phyloP scores from a whole-genome alignment of 2,797 vertebrate species.

The Aythya fuligula region DNA sequence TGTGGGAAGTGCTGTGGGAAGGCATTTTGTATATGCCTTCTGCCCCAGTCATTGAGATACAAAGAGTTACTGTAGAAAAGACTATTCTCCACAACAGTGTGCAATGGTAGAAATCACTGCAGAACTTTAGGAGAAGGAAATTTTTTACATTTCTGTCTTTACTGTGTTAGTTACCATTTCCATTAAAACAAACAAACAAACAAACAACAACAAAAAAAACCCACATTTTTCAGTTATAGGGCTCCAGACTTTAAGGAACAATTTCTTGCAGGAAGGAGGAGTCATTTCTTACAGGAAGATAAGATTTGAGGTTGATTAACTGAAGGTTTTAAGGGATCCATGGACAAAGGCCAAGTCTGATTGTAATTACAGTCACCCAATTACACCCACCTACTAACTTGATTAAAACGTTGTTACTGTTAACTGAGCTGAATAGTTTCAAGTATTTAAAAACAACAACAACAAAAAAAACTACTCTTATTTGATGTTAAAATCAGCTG shows the following conservation, averaged over 20 bases:
- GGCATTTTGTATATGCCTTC: neutral
- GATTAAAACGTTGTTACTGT: neutral
- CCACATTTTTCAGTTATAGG: neutral
- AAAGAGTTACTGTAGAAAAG: neutral
- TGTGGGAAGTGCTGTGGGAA: too few species aligned
- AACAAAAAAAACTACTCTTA: neutral
- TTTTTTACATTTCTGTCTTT: neutral
- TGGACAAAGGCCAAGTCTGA: neutral
- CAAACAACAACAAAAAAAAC: too few species aligned
- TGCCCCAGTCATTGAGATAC: neutral
- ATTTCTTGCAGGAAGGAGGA: neutral
- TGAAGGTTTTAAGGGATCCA: neutral
- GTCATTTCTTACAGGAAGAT: neutral
- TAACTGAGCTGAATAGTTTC: neutral
- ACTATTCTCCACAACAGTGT: neutral
- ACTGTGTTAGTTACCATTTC: neutral
- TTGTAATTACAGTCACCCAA: neutral
- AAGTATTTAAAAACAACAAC: neutral
- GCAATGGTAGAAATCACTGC: neutral
- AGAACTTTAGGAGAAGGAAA: neutral
- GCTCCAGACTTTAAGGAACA: neutral
- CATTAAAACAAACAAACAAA: neutral
- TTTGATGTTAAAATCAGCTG: neutral
- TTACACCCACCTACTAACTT: neutral
- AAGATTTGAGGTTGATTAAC: neutral